Evolutionary conservation across 2,888 invertebrate species (phyloP), one percentile per base, ranked within the genome.

Genomic region (Frankliniella fusca): DNA sequence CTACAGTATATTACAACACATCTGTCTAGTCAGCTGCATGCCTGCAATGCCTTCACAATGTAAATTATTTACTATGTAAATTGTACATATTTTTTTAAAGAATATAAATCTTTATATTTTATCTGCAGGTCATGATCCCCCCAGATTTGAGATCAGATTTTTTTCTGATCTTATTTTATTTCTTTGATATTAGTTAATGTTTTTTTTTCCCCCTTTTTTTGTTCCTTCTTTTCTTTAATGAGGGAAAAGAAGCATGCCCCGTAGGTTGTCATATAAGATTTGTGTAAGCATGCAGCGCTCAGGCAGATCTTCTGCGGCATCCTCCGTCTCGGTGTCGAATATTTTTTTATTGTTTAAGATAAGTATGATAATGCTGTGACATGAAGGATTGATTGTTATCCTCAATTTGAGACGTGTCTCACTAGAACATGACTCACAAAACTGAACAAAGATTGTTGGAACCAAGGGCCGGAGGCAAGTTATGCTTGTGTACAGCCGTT

Each of bases 151-250:
- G 28, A 10, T 76, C 50, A 49, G 18, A 76, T 50, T 38, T 28
- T 28, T 27, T 27, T 54, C 49, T 48, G 54, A 54, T 54, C 81
- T 81, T 81, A 81, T 80, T 54, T 80, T 61, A 20, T 80, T 61
- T 80, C 70, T 83, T 83, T 80, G 50, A 76, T 82, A 79, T 79
- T 82, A 79, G 80, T 82, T 80, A 80, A 81, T 80, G 83, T 61
- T 81, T 83, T 81, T 83, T 50, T 82, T 82, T 82, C 80, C 81
- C n/a, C n/a, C n/a, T 82, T 82, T 38, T 38, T 38, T 38, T 38
- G 2, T 38, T 38, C 70, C 23, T 76, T 23, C 70, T 76, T 76
- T 76, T 27, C 70, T 76, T 76, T 23, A 12, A 27, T 23, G 70
- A 23, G 70, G 27, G 27, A 76, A 76, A 76, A 76, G 70, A 76